Evolutionary conservation across 35 echinoderm and acorn worm species (phyloP).

Genomic region (Apostichopus californicus): DNA sequence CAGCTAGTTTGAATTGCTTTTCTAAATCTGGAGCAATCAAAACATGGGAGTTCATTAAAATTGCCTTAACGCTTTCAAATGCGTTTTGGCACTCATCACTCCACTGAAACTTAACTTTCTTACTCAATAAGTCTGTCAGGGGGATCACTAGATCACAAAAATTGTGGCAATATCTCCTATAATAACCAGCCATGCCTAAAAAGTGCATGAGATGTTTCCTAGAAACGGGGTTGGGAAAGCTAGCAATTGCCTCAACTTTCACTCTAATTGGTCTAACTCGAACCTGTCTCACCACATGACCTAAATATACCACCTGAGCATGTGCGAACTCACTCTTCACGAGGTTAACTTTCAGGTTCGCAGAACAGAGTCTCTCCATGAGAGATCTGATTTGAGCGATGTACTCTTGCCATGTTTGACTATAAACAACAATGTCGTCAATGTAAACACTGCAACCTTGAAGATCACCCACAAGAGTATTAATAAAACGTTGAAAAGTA

Average conservation of each 20-base stretch:
- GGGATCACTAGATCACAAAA: too few relatives aligned
- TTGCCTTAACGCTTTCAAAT: too few relatives aligned
- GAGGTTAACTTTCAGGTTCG: constrained; percentile 51
- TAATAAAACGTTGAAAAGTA: constrained; percentile 67
- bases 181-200: constrained; percentile 85
- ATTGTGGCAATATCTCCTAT: too few relatives aligned
- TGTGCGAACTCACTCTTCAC: constrained; percentile 55
- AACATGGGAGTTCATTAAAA: too few relatives aligned
- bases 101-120: too few relatives aligned
- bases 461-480: constrained; percentile 20
- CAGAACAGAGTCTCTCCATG: too few relatives aligned
- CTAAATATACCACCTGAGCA: not conserved
- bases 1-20: too few relatives aligned
- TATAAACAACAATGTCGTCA: constrained; percentile 53
- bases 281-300: constrained; percentile 50
- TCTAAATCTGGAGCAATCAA: too few relatives aligned
- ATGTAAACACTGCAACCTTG: constrained; percentile 31
- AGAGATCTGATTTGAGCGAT: too few relatives aligned
- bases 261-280: constrained; percentile 43
- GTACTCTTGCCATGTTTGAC: not conserved
- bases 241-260: constrained; percentile 43
- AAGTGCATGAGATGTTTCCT: constrained; percentile 71
- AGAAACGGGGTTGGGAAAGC: not conserved
- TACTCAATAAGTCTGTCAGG: too few relatives aligned
- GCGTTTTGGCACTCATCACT: too few relatives aligned